phyloP scores from a whole-genome alignment of 1,140 invertebrate genomes.

The Bilobella aurantiaca region DNA sequence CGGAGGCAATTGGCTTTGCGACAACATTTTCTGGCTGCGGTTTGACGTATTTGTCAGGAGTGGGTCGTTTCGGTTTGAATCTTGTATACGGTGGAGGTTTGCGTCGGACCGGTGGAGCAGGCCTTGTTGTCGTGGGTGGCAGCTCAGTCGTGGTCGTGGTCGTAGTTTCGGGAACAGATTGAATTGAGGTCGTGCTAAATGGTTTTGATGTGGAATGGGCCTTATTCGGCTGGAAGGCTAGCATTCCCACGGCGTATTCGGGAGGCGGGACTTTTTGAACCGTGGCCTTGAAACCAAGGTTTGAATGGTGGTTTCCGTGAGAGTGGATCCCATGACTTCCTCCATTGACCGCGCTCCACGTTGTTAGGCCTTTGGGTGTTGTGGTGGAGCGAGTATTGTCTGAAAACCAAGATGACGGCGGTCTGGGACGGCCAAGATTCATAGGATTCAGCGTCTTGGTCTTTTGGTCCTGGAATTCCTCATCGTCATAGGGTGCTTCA shows the following conservation, averaged over 20 bases:
- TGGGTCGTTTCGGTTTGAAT: constrained; percentile 19
- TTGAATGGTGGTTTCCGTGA: not conserved
- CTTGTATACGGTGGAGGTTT: not conserved
- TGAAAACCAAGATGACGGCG: not conserved
- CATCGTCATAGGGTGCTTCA: not conserved
- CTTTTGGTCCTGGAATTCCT: not conserved
- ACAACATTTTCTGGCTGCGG: constrained; percentile 23
- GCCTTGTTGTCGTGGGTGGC: not conserved
- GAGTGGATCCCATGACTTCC: not conserved
- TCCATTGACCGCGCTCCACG: constrained; percentile 31
- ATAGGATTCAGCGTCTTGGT: not conserved
- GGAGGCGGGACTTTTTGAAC: constrained; percentile 17
- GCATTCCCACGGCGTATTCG: constrained; percentile 24
- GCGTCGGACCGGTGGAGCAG: not conserved
- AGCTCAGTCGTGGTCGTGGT: constrained; percentile 11
- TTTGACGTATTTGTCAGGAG: constrained; percentile 30
- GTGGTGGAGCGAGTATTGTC: constrained; percentile 11
- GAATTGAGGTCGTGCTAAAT: too few species aligned
- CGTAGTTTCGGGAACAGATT: too few species aligned
- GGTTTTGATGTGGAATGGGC: too few species aligned
- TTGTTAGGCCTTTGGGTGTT: constrained; percentile 33
- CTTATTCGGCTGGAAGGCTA: constrained; percentile 21
- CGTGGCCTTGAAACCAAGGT: constrained; percentile 16
- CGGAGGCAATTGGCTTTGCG: constrained; percentile 21
- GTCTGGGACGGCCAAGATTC: not conserved